These are phyloP conservation scores for Azorinus chamasolen DNA, from an alignment of 2,888 invertebrate genomes.

Conservation along the genomic window DNA sequence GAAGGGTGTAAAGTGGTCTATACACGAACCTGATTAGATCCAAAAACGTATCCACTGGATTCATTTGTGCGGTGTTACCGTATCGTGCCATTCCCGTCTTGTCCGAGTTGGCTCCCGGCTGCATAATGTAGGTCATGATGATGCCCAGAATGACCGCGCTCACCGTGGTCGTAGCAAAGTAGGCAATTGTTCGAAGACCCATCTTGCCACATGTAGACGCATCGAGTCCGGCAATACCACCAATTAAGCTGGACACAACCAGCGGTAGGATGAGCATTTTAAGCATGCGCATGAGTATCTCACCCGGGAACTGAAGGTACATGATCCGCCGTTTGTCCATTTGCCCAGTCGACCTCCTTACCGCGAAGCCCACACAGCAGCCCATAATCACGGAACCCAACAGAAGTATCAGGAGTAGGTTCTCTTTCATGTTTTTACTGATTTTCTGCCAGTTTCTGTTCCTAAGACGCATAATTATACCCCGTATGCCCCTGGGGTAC, in stretches of 20 bases:
- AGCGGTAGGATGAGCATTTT: constrained; percentile 98
- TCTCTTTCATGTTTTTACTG: constrained; percentile 77
- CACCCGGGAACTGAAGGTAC: constrained; percentile 98
- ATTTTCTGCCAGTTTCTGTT: constrained; percentile 67
- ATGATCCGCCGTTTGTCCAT: constrained; percentile 91
- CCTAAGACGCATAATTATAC: constrained; percentile 40
- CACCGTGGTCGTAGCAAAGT: constrained; percentile 96
- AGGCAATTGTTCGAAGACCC: constrained; percentile 94
- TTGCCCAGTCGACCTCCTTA: constrained; percentile 63
- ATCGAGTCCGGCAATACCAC: constrained; percentile 97
- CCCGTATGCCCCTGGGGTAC: constrained; percentile 49
- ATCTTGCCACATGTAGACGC: constrained; percentile 96
- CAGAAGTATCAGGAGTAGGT: constrained; percentile 82
- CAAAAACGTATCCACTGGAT: constrained; percentile 96
- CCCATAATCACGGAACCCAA: constrained; percentile 82
- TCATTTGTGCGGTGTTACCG: constrained; percentile 73
- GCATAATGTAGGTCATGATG: constrained; percentile 94
- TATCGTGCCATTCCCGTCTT: constrained; percentile 73
- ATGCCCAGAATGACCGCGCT: constrained; percentile 97
- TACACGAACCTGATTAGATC: constrained; percentile 93
- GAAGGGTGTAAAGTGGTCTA: not conserved
- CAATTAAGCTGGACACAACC: constrained; percentile 91
- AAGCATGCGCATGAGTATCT: constrained; percentile 97
- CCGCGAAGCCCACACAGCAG: constrained; percentile 77
- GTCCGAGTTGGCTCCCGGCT: constrained; percentile 89